These are phyloP conservation scores for Melanotaenia trifasciata DNA, from an alignment of 2,797 vertebrate species.

Conservation along the genomic window DNA sequence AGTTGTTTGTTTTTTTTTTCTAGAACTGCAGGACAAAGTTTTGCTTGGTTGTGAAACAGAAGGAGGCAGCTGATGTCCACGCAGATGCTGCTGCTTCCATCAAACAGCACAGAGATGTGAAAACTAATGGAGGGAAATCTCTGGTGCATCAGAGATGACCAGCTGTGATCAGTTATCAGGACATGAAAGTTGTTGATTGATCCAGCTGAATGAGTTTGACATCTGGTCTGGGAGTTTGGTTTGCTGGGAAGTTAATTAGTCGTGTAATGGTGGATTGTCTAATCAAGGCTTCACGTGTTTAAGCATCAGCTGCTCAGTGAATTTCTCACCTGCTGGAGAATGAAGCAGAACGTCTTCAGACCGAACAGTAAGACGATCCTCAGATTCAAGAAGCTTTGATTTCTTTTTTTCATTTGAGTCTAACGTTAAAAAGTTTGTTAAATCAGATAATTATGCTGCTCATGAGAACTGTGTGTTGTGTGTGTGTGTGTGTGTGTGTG, in stretches of 20 bases:
- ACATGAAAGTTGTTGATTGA: background rate
- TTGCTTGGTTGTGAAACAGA: background rate
- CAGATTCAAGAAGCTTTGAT: no score
- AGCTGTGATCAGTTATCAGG: background rate
- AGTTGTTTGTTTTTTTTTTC: no score
- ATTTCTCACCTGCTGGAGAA: background rate
- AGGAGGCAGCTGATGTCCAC: background rate
- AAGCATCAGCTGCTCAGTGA: no score
- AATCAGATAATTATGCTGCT: background rate
- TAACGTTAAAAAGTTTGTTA: background rate
- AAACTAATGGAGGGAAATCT: no score
- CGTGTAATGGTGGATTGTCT: slow-evolving; percentile 2
- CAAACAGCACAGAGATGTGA: no score
- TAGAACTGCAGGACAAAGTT: no score
- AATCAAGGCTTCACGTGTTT: background rate
- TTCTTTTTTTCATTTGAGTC: background rate
- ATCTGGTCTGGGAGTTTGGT: background rate
- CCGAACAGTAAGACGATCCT: background rate
- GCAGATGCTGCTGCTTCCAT: background rate
- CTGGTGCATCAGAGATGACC: no score
- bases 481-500: no score
- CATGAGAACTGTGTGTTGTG: no score
- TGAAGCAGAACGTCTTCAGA: fast-evolving
- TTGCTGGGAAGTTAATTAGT: slow-evolving; percentile 21
- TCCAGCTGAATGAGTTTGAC: background rate